These are phyloP conservation scores for Sturmia bella DNA, from an alignment of 2,888 invertebrate genomes.

Conservation along the genomic window DNA sequence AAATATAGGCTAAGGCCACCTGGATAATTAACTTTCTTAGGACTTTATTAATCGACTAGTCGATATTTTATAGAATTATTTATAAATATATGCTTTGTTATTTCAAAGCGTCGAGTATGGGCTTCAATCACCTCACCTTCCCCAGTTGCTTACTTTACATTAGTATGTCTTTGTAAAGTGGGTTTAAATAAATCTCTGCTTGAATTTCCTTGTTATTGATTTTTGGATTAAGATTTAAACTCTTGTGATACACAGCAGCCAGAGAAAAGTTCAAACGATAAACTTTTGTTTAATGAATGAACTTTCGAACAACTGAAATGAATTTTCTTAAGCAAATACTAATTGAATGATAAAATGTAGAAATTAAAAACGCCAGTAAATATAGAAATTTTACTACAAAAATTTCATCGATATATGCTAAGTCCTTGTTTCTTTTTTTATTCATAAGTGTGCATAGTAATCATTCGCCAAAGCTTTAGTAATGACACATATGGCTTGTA, in stretches of 20 bases:
- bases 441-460: background rate
- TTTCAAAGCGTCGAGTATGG: background rate
- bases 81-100: too few relatives aligned
- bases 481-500: conserved; percentile 54
- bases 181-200: conserved; percentile 62
- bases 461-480: conserved; percentile 47
- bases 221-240: conserved; percentile 76
- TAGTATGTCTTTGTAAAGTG: conserved; percentile 71
- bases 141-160: conserved; percentile 70
- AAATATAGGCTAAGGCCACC: too few relatives aligned
- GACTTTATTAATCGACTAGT: too few relatives aligned
- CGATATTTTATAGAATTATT: too few relatives aligned
- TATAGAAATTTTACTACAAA: background rate
- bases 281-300: conserved; percentile 50
- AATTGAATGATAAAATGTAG: conserved; percentile 10
- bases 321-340: conserved; percentile 21
- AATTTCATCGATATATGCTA: background rate
- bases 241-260: conserved; percentile 63
- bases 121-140: conserved; percentile 65
- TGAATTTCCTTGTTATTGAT: conserved; percentile 73
- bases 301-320: conserved; percentile 37
- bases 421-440: background rate
- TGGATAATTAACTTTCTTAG: too few relatives aligned
- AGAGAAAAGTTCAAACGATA: conserved; percentile 23
- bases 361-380: background rate